Percentiles rank a stretch among this genome's conserved stretches.
Conservation (phyloP, 1,140 invertebrate genomes). For the Psix sp. region DNA sequence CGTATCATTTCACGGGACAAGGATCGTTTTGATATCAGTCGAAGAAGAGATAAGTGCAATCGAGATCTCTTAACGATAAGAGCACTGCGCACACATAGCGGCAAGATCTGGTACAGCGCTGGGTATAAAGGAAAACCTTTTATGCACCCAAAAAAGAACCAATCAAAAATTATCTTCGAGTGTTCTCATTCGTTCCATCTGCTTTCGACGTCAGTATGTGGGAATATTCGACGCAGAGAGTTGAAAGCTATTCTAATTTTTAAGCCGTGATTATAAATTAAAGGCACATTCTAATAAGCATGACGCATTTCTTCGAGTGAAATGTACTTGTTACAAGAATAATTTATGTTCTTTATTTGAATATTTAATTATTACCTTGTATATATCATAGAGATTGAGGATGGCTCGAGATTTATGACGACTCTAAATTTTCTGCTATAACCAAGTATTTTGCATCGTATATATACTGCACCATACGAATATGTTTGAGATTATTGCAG, state of each 20-base stretch:
- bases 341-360: slow-evolving; percentile 49
- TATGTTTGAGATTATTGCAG: slow-evolving; percentile 34
- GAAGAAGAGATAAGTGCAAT: slow-evolving; percentile 56
- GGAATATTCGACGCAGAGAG: slow-evolving; percentile 12
- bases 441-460: slow-evolving; percentile 44
- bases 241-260: slow-evolving; percentile 3
- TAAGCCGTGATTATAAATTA: slow-evolving; percentile 26
- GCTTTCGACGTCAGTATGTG: too few relatives aligned
- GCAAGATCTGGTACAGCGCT: slow-evolving; percentile 2
- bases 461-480: slow-evolving; percentile 33
- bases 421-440: slow-evolving; percentile 43
- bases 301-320: slow-evolving; percentile 12
- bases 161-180: slow-evolving; percentile 28
- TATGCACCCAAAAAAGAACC: slow-evolving; percentile 2
- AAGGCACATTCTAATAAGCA: slow-evolving; percentile 22
- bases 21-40: slow-evolving; percentile 48
- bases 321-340: slow-evolving; percentile 32
- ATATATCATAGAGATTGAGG: slow-evolving; percentile 40
- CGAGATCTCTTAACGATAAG: slow-evolving; percentile 51
- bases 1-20: slow-evolving; percentile 44
- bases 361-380: slow-evolving; percentile 52
- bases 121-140: slow-evolving; percentile 14
- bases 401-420: slow-evolving; percentile 48
- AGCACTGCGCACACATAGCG: slow-evolving; percentile 39
- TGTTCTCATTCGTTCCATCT: too few relatives aligned